Evolutionary conservation across 2,113 vertebrate species (phyloP).

Genomic region (Zootoca vivipara): DNA sequence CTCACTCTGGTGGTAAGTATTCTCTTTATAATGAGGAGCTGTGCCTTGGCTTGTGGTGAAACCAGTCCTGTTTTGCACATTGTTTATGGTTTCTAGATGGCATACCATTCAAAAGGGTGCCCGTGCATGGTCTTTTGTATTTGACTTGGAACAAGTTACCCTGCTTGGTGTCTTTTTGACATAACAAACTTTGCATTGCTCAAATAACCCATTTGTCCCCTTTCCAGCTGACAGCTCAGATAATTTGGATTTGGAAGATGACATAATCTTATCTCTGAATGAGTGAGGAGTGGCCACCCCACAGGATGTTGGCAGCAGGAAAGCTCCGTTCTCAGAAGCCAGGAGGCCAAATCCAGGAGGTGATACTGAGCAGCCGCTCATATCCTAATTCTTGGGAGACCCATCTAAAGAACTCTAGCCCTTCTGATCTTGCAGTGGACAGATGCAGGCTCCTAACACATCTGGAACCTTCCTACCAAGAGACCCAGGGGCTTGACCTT

Average conservation of each 20-base stretch:
- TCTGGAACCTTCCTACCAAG: conserved; percentile 52
- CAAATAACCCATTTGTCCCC: conserved; percentile 56
- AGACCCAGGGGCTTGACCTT: conserved; percentile 67
- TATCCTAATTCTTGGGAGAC: conserved; percentile 51
- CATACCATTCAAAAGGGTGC: background rate
- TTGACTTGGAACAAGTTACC: background rate
- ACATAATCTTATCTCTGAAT: conserved; percentile 93
- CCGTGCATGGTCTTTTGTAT: background rate
- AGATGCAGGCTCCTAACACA: conserved; percentile 44
- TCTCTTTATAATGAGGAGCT: conserved; percentile 7
- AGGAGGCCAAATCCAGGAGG: conserved; percentile 68
- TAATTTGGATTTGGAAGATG: conserved; percentile 97
- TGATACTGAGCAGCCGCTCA: conserved; percentile 56
- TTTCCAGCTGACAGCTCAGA: conserved; percentile 92
- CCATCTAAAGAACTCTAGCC: conserved; percentile 59
- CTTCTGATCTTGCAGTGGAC: conserved; percentile 59
- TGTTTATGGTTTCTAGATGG: conserved; percentile 1
- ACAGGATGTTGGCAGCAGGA: conserved; percentile 53
- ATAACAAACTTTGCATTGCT: background rate
- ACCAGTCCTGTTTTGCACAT: background rate
- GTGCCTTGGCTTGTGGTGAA: background rate
- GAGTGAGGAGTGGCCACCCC: conserved; percentile 69
- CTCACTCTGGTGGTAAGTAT: background rate
- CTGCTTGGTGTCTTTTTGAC: background rate
- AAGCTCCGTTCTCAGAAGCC: conserved; percentile 54